These are phyloP conservation scores for Tachyglossus aculeatus DNA, from an alignment of 2,797 vertebrate species.

Conservation along the genomic window DNA sequence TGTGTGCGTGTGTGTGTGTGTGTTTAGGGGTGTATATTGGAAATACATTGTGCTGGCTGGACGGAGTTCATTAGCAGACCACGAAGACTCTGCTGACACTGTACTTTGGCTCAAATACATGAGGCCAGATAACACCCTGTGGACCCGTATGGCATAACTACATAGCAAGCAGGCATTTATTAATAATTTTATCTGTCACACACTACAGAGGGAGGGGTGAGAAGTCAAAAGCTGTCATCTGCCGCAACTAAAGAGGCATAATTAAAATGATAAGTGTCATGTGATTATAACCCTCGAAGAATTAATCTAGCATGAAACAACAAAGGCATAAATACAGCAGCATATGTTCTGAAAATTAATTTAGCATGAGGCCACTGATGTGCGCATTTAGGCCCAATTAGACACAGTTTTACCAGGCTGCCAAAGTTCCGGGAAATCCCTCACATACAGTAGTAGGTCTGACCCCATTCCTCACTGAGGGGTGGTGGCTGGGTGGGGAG, in stretches of 20 bases:
- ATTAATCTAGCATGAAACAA: conserved; percentile 75
- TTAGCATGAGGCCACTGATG: conserved; percentile 66
- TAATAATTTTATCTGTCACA: conserved; percentile 79
- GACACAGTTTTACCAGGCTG: conserved; percentile 50
- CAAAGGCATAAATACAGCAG: conserved; percentile 69
- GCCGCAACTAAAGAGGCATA: conserved; percentile 73
- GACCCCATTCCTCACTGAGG: no score
- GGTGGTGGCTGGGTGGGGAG: no score
- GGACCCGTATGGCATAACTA: conserved; percentile 74
- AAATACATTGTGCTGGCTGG: conserved; percentile 66
- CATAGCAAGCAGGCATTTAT: conserved; percentile 80
- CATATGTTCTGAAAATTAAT: conserved; percentile 71
- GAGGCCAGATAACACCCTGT: conserved; percentile 67
- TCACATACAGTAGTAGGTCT: no score
- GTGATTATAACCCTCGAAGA: conserved; percentile 76
- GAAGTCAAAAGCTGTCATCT: conserved; percentile 79
- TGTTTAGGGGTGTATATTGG: no score
- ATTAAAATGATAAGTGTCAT: conserved; percentile 78
- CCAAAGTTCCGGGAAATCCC: conserved; percentile 60
- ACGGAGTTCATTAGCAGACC: conserved; percentile 78
- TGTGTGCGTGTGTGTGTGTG: no score
- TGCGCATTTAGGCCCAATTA: conserved; percentile 64
- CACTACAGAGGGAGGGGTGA: conserved; percentile 69
- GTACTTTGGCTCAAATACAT: conserved; percentile 69
- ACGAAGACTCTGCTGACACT: conserved; percentile 68